A percentile compares a stretch with the other conserved stretches of the same genome.
These are phyloP conservation scores for Nephrocerus scutellatus DNA, from an alignment of 2,888 invertebrate species.

Conservation along the genomic window DNA sequence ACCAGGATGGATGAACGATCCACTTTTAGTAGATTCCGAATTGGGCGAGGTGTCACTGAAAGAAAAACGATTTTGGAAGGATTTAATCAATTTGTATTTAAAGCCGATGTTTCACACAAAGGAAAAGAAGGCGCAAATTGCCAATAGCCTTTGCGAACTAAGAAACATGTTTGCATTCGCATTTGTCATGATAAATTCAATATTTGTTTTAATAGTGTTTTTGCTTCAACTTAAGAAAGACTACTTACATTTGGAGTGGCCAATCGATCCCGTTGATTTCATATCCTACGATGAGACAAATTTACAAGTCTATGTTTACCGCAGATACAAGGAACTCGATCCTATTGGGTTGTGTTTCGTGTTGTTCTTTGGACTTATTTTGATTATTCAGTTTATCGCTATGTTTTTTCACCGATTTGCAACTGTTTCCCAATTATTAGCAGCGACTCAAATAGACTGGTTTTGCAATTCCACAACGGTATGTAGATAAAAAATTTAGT, in stretches of 20 bases:
- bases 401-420: constrained; percentile 72
- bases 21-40: constrained; percentile 58
- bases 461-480: constrained; percentile 35
- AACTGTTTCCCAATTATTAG: constrained; percentile 66
- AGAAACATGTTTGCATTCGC: constrained; percentile 62
- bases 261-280: constrained; percentile 54
- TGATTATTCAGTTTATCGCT: constrained; percentile 64
- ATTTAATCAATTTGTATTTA: constrained; percentile 67
- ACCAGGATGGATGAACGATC: constrained; percentile 63
- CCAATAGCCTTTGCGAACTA: constrained; percentile 46
- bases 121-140: constrained; percentile 50
- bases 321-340: constrained; percentile 59
- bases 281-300: constrained; percentile 48
- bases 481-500: no score
- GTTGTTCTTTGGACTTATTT: constrained; percentile 61
- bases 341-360: constrained; percentile 71
- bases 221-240: constrained; percentile 67
- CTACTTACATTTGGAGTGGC: constrained; percentile 62
- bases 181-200: constrained; percentile 69
- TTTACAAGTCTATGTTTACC: constrained; percentile 50
- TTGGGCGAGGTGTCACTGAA: constrained; percentile 57
- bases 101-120: constrained; percentile 64
- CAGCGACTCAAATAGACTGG: constrained; percentile 57
- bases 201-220: constrained; percentile 68
- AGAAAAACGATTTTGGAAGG: constrained; percentile 72